Conservation (phyloP, 1,140 invertebrate species). For the Oscheius sp. region DNA sequence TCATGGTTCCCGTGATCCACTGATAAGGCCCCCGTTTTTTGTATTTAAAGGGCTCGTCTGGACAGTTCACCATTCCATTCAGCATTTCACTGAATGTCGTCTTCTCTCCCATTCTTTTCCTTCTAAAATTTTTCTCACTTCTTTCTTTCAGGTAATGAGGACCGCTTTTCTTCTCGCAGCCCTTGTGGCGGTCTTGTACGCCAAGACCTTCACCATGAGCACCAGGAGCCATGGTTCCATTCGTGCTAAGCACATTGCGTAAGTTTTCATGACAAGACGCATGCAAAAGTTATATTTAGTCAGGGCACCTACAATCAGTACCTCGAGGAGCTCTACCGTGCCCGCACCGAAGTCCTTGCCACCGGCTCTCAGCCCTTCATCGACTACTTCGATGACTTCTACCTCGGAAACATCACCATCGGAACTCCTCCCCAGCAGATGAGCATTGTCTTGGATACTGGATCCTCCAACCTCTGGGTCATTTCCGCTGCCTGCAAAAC, state of each 20-base stretch:
- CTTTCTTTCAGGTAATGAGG: constrained; percentile 25
- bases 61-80: too few relatives aligned
- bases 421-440: constrained; percentile 48
- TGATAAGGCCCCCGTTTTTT: too few relatives aligned
- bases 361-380: constrained; percentile 36
- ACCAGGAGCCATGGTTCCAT: constrained; percentile 2
- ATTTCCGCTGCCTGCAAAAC: constrained; percentile 41
- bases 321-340: constrained; percentile 12
- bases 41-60: too few relatives aligned
- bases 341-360: constrained; percentile 18
- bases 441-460: constrained; percentile 48
- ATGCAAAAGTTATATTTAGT: not conserved
- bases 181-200: constrained; percentile 24
- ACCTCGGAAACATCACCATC: constrained; percentile 46
- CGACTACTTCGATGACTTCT: constrained; percentile 48
- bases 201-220: constrained; percentile 10
- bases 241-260: constrained; percentile 22
- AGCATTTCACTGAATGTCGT: too few relatives aligned
- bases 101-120: too few relatives aligned
- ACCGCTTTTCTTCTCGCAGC: constrained; percentile 25
- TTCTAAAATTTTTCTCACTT: too few relatives aligned
- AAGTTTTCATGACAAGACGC: not conserved
- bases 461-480: constrained; percentile 51
- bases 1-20: too few relatives aligned
- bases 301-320: constrained; percentile 10